Conservation (phyloP, 2,797 vertebrate species). For the Syngnathus rostellatus region DNA sequence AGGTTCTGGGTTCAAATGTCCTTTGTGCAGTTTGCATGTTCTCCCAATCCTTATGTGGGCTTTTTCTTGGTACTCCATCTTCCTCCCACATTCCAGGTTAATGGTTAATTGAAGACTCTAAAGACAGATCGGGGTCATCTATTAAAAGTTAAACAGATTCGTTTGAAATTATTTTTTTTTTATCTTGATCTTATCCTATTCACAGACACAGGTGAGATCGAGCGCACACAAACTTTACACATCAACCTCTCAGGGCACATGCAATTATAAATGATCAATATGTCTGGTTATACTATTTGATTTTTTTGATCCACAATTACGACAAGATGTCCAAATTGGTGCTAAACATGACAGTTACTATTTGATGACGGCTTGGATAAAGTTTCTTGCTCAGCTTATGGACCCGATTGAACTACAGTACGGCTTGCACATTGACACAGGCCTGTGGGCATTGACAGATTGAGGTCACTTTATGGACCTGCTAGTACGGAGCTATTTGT, state of each 20-base stretch:
- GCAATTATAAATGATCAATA: not conserved
- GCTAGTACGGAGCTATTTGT: conserved; percentile 42
- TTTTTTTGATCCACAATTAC: not conserved
- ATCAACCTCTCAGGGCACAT: not conserved
- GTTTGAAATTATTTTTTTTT: no score
- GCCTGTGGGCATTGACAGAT: conserved; percentile 39
- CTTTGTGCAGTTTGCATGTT: no score
- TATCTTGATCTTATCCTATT: not conserved
- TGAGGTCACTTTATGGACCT: conserved; percentile 30
- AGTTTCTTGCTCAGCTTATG: conserved; percentile 19
- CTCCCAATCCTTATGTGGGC: no score
- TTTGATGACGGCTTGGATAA: conserved; percentile 12
- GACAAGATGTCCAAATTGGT: not conserved
- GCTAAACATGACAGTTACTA: not conserved
- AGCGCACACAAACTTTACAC: not conserved
- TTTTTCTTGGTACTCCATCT: no score
- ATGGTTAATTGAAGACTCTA: no score
- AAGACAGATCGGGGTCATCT: no score
- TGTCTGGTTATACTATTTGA: not conserved
- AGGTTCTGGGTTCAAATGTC: no score
- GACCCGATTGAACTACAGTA: conserved; percentile 34
- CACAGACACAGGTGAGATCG: not conserved
- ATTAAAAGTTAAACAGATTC: no score
- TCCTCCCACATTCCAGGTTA: no score
- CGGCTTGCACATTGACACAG: conserved; percentile 27